Conservation (phyloP, 2,797 vertebrate genomes). For the Chromobotia macracanthus region DNA sequence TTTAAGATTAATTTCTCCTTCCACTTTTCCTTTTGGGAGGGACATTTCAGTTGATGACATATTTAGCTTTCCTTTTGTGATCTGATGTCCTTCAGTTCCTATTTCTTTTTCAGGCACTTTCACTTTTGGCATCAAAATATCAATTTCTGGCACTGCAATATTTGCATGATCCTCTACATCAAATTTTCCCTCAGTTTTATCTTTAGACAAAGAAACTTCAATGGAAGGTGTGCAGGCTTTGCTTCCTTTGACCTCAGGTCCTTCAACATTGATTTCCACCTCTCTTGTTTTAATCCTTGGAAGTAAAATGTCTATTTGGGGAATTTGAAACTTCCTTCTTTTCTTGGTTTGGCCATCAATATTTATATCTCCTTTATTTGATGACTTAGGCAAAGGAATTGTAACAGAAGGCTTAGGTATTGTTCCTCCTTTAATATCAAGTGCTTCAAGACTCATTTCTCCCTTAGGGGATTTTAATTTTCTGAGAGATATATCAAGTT, state of each 20-base stretch:
- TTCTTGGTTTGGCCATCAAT: neutral
- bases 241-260: neutral
- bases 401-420: neutral
- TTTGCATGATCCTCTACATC: slow-evolving; percentile 17
- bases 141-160: too few relatives aligned
- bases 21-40: slow-evolving; percentile 32
- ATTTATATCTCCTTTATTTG: slow-evolving; percentile 40
- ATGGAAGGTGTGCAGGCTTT: neutral
- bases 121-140: too few relatives aligned
- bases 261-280: slow-evolving; percentile 4
- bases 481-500: slow-evolving; percentile 59
- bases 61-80: too few relatives aligned
- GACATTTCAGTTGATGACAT: too few relatives aligned
- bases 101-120: too few relatives aligned
- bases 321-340: neutral
- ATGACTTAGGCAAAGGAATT: slow-evolving; percentile 38
- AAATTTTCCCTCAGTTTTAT: slow-evolving; percentile 42
- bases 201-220: slow-evolving; percentile 53
- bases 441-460: neutral
- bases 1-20: slow-evolving; percentile 14
- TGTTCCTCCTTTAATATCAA: neutral
- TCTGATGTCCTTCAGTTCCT: neutral
- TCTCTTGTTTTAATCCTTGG: slow-evolving; percentile 16
- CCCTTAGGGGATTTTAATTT: neutral
- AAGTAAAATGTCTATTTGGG: slow-evolving; percentile 62